Evolutionary conservation across 30 jellyfish, hydroid and myxozoan species (phyloP).

Genomic region (Rhopilema esculentum): DNA sequence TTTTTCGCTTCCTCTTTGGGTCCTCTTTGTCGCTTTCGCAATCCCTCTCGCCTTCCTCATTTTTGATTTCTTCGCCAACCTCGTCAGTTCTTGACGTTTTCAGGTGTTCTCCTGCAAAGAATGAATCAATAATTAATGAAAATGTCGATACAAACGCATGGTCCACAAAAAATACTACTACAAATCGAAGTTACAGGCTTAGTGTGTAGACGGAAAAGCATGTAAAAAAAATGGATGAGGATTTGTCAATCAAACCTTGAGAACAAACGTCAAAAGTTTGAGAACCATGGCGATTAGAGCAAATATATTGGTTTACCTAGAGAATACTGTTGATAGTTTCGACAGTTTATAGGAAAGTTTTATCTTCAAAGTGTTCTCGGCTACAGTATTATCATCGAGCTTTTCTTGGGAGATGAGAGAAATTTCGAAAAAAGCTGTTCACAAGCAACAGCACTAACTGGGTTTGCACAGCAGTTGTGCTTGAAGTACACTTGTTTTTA

Average conservation of each 20-base stretch:
- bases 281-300: neutral
- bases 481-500: too few species aligned
- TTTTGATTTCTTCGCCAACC: conserved; percentile 54
- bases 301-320: neutral
- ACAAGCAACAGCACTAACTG: too few species aligned
- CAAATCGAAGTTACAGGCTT: too few species aligned
- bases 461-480: too few species aligned
- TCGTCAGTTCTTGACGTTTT: conserved; percentile 62
- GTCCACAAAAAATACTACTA: too few species aligned
- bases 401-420: too few species aligned
- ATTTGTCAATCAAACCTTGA: neutral
- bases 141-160: neutral
- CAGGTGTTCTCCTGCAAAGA: conserved; percentile 13
- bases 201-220: too few species aligned
- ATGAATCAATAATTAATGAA: neutral
- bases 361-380: too few species aligned
- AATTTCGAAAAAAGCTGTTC: too few species aligned
- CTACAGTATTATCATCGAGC: too few species aligned
- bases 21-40: conserved; percentile 71
- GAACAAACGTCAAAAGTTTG: neutral
- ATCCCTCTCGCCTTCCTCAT: conserved; percentile 67
- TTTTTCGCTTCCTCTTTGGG: conserved; percentile 63
- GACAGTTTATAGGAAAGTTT: too few species aligned
- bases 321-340: neutral
- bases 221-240: neutral